Evolutionary conservation across 2,797 vertebrate genomes (phyloP).

Genomic region (Sandelia bainsii): DNA sequence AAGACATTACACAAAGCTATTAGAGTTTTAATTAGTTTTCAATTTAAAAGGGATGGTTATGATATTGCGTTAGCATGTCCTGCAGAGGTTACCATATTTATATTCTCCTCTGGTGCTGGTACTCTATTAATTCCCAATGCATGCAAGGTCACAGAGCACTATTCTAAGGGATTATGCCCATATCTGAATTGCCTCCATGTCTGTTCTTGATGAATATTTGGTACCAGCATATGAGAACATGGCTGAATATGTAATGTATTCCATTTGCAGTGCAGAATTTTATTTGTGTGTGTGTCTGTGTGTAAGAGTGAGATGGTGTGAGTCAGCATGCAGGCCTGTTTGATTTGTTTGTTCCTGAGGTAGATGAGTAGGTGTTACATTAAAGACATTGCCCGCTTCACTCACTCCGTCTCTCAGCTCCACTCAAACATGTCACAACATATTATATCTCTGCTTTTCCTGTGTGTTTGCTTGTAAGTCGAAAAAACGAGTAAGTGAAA

Average conservation of each 20-base stretch:
- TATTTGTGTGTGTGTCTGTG: conserved; percentile 6
- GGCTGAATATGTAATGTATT: conserved; percentile 26
- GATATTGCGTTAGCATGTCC: not conserved
- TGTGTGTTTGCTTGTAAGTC: not conserved
- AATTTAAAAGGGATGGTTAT: not conserved
- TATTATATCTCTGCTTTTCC: conserved; percentile 58
- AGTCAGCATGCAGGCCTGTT: conserved; percentile 41
- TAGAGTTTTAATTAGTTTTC: conserved; percentile 25
- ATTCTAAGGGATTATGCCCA: conserved; percentile 12
- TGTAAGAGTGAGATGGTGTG: conserved; percentile 10
- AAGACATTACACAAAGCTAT: conserved; percentile 3
- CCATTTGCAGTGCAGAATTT: conserved; percentile 16
- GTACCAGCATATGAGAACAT: conserved; percentile 23
- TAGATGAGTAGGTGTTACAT: conserved; percentile 75
- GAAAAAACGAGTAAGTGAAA: conserved; percentile 13
- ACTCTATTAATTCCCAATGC: conserved; percentile 11
- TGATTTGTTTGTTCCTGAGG: conserved; percentile 63
- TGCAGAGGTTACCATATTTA: conserved; percentile 23
- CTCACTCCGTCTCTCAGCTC: conserved; percentile 67
- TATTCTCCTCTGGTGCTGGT: conserved; percentile 5
- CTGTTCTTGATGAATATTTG: conserved; percentile 36
- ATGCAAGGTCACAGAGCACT: conserved; percentile 17
- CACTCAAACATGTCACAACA: conserved; percentile 70
- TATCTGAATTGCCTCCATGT: conserved; percentile 24
- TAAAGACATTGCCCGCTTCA: conserved; percentile 68